A percentile compares a stretch with the other conserved stretches of the same genome.
These are phyloP conservation scores for Nannoperca obscura DNA, from an alignment of 2,797 vertebrate genomes.

Conservation along the genomic window DNA sequence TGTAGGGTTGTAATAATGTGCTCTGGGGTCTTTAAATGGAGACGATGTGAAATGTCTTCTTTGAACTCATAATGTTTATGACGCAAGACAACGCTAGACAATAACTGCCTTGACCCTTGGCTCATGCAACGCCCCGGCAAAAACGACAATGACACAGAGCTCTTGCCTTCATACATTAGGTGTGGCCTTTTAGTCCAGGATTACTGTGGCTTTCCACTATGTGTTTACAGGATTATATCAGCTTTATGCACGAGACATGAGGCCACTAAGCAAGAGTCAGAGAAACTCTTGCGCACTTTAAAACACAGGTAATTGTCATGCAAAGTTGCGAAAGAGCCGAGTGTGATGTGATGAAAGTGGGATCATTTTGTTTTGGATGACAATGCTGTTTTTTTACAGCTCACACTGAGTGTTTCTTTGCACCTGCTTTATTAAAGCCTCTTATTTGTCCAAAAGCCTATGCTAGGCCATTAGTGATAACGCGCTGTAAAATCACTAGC, in stretches of 20 bases:
- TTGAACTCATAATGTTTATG: conserved; percentile 61
- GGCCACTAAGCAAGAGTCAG: conserved; percentile 46
- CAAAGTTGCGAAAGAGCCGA: conserved; percentile 40
- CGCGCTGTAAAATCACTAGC: conserved; percentile 3
- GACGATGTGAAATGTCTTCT: conserved; percentile 55
- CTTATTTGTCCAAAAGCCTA: conserved; percentile 9
- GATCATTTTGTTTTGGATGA: conserved; percentile 47
- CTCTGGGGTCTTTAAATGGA: conserved; percentile 43
- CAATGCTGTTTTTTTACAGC: conserved; percentile 6
- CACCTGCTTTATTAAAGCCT: conserved; percentile 16
- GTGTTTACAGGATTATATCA: conserved; percentile 75
- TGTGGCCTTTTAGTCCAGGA: conserved; percentile 67
- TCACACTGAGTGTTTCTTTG: background rate
- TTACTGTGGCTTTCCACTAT: conserved; percentile 56
- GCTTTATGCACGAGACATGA: conserved; percentile 54
- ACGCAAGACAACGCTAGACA: conserved; percentile 35
- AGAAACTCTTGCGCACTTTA: conserved; percentile 32
- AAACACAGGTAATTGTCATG: conserved; percentile 35
- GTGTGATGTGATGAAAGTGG: conserved; percentile 48
- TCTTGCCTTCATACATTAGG: conserved; percentile 55
- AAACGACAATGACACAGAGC: conserved; percentile 64
- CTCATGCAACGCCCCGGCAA: conserved; percentile 46
- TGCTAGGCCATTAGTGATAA: background rate
- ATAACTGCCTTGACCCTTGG: conserved; percentile 50
- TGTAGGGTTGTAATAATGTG: conserved; percentile 35